Conservation (phyloP, 2,888 invertebrate genomes). For the Nephrotoma flavescens region DNA sequence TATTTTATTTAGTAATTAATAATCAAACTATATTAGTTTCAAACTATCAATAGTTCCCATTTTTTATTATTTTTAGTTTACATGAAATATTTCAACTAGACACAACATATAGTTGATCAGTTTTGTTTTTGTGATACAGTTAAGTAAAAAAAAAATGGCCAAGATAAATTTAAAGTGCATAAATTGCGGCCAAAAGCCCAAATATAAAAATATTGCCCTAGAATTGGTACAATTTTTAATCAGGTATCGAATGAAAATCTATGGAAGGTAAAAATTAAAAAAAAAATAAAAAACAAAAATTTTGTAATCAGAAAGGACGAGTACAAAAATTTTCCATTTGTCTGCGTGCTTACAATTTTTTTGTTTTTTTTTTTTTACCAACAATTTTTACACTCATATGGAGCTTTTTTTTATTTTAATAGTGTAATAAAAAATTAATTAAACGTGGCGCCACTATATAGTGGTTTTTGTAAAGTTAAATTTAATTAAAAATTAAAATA, state of each 20-base stretch:
- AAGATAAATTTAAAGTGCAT: background rate
- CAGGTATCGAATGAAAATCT: constrained; percentile 7
- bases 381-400: background rate
- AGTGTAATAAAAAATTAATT: background rate
- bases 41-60: background rate
- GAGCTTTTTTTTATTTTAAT: background rate
- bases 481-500: background rate
- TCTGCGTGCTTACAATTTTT: background rate
- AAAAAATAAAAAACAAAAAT: background rate
- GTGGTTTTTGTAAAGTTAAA: background rate
- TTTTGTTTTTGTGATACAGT: background rate
- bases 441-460: background rate
- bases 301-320: background rate
- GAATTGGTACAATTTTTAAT: constrained; percentile 10
- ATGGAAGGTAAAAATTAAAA: constrained; percentile 5
- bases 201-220: constrained; percentile 7
- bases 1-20: background rate
- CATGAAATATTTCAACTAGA: background rate
- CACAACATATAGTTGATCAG: background rate
- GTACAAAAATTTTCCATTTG: background rate
- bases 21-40: background rate
- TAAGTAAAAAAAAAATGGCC: background rate
- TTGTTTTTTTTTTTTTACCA: background rate
- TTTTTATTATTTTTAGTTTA: background rate
- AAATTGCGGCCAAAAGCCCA: background rate